phyloP scores from a whole-genome alignment of 2,113 vertebrate genomes.

The Tenebrosternarchus preto region DNA sequence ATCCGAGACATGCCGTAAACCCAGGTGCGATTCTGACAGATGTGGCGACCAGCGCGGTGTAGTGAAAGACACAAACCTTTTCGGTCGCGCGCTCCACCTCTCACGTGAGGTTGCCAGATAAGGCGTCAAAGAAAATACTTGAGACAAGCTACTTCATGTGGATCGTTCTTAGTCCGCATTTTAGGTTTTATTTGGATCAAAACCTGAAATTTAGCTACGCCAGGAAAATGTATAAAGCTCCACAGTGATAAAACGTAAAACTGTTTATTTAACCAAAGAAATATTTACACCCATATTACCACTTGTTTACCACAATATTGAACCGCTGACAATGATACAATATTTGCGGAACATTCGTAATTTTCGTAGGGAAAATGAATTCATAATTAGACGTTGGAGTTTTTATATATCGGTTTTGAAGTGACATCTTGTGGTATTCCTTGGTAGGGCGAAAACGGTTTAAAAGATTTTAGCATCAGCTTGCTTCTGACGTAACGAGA shows the following conservation, averaged over 20 bases:
- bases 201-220: too few species aligned
- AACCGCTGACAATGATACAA: too few species aligned
- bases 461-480: too few species aligned
- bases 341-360: neutral
- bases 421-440: conserved; percentile 25
- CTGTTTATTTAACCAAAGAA: neutral
- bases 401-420: neutral
- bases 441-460: neutral
- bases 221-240: too few species aligned
- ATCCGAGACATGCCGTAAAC: conserved; percentile 32
- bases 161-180: too few species aligned
- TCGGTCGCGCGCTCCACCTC: neutral
- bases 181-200: too few species aligned
- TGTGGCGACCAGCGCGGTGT: conserved; percentile 16
- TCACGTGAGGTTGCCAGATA: conserved; percentile 40
- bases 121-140: neutral
- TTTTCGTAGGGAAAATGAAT: neutral
- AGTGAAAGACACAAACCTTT: neutral
- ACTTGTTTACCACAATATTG: too few species aligned
- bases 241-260: too few species aligned
- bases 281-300: too few species aligned
- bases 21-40: conserved; percentile 43
- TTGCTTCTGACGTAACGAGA: too few species aligned
- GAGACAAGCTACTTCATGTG: too few species aligned
- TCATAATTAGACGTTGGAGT: neutral